Evolutionary conservation across 2,888 invertebrate species (phyloP).

Genomic region (Parochlus steinenii): DNA sequence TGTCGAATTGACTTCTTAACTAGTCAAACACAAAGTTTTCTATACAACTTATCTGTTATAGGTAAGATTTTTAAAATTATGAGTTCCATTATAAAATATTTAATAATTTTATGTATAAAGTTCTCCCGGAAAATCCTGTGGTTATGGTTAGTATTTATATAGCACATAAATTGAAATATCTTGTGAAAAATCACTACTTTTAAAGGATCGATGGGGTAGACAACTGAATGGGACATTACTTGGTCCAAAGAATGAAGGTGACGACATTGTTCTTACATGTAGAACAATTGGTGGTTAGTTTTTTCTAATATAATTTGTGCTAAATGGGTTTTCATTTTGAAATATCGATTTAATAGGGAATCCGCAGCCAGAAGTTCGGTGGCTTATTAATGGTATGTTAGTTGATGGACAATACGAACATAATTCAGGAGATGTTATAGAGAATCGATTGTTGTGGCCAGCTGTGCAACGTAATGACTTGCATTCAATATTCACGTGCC

Average conservation of each 20-base stretch:
- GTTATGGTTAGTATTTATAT: too few species aligned
- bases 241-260: slow-evolving; percentile 62
- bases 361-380: slow-evolving; percentile 55
- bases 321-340: neutral
- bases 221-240: slow-evolving; percentile 52
- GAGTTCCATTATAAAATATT: too few species aligned
- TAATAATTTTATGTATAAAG: slow-evolving; percentile 30
- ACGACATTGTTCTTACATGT: slow-evolving; percentile 59
- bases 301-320: slow-evolving; percentile 1
- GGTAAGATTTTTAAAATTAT: too few species aligned
- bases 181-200: too few species aligned
- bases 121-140: slow-evolving; percentile 62
- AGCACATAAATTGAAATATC: too few species aligned
- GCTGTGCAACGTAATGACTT: slow-evolving; percentile 53
- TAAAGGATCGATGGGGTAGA: slow-evolving; percentile 60
- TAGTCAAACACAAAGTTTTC: slow-evolving; percentile 75
- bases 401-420: slow-evolving; percentile 58
- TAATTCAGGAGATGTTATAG: slow-evolving; percentile 59
- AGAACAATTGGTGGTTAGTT: slow-evolving; percentile 57
- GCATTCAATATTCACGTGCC: slow-evolving; percentile 62
- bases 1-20: slow-evolving; percentile 82
- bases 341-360: slow-evolving; percentile 34
- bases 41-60: slow-evolving; percentile 79
- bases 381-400: slow-evolving; percentile 53
- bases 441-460: slow-evolving; percentile 51